Evolutionary conservation across 1,140 invertebrate species (phyloP).

Genomic region (Dinoponera quadriceps): DNA sequence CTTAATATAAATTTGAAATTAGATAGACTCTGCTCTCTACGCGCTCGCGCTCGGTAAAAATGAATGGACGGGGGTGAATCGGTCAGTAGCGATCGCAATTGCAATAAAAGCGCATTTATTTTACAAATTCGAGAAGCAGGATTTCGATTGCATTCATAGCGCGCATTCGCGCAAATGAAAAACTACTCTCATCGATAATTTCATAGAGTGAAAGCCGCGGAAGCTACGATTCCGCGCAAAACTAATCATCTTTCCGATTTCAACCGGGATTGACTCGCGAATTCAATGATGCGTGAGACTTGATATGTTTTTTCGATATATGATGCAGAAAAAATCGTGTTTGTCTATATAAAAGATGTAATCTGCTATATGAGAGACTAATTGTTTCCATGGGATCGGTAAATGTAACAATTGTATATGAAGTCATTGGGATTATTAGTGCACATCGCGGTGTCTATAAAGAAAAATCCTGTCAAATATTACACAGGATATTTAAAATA

Average conservation of each 20-base stretch:
- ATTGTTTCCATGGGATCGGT: slow-evolving; percentile 18
- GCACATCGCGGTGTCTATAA: not conserved
- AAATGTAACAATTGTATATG: slow-evolving; percentile 3
- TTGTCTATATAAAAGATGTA: slow-evolving; percentile 27
- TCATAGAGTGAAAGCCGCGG: slow-evolving; percentile 19
- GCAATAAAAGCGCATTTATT: slow-evolving; percentile 9
- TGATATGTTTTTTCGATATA: slow-evolving; percentile 4
- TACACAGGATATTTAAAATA: not conserved
- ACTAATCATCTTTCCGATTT: slow-evolving; percentile 51
- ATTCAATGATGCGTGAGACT: slow-evolving; percentile 26
- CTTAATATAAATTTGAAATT: slow-evolving; percentile 17
- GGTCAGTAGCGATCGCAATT: slow-evolving; percentile 17
- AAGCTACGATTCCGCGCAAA: slow-evolving; percentile 16
- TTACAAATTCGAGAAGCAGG: slow-evolving; percentile 2
- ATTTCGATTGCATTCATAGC: slow-evolving; percentile 23
- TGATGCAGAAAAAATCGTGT: slow-evolving; percentile 20
- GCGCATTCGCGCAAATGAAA: slow-evolving; percentile 16
- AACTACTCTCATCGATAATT: slow-evolving; percentile 30
- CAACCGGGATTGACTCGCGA: slow-evolving; percentile 18
- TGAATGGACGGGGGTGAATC: not conserved
- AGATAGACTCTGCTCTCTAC: not conserved
- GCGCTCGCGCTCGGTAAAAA: not conserved
- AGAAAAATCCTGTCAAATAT: slow-evolving; percentile 4
- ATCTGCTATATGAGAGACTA: slow-evolving; percentile 1
- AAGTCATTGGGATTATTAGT: not conserved